Percentiles rank a stretch among this genome's conserved stretches.
Conservation (phyloP, 2,113 vertebrate species). For the Oreamnos americanus region DNA sequence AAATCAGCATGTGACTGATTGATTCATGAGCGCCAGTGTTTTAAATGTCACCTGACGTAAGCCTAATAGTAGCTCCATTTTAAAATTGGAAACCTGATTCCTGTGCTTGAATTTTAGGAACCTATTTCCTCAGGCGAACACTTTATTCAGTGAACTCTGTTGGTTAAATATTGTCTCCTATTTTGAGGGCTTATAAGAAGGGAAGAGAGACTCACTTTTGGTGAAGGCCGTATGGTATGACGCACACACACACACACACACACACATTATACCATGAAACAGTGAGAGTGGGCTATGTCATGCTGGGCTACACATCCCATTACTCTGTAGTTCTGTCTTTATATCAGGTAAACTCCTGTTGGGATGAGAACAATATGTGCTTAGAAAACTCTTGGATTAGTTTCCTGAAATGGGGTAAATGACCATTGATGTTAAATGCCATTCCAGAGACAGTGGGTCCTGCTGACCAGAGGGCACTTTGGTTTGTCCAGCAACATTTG, state of each 20-base stretch:
- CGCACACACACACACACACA: background rate
- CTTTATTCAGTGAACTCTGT: background rate
- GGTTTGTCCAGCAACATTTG: background rate
- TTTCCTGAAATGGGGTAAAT: background rate
- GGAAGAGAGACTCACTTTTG: background rate
- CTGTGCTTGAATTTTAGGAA: background rate
- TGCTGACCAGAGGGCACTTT: background rate
- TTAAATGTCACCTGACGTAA: background rate
- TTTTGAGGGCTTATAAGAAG: background rate
- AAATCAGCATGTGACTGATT: background rate
- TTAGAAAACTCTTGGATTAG: background rate
- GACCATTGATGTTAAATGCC: background rate
- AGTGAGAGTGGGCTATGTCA: background rate
- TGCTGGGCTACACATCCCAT: background rate
- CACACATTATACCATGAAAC: background rate
- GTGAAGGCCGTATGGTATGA: too few species aligned
- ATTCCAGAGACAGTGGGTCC: background rate
- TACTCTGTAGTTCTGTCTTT: background rate
- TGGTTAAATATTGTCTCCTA: background rate
- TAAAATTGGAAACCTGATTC: background rate
- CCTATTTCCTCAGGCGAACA: background rate
- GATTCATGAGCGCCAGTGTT: background rate
- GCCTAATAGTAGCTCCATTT: background rate
- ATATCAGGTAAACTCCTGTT: background rate
- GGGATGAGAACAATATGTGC: background rate